Conservation (phyloP, 2,797 vertebrate genomes). For the Anabas testudineus region DNA sequence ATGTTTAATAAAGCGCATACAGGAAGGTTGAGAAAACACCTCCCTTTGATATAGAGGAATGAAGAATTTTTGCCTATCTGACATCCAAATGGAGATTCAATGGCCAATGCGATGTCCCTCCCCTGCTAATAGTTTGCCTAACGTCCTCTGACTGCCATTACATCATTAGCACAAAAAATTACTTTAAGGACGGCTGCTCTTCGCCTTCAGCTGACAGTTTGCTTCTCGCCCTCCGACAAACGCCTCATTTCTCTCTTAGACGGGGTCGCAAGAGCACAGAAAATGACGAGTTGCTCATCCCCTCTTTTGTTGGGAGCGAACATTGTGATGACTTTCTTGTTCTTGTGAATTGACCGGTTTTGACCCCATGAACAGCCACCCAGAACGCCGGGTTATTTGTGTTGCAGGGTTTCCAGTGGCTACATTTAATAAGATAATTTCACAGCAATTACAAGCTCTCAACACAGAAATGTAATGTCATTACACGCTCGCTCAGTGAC, state of each 20-base stretch:
- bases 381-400: slow-evolving; percentile 36
- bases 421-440: slow-evolving; percentile 76
- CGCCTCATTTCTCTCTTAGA: slow-evolving; percentile 41
- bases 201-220: slow-evolving; percentile 49
- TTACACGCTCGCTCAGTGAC: slow-evolving; percentile 69
- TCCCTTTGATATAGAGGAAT: background rate
- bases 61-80: slow-evolving; percentile 5
- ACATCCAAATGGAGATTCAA: slow-evolving; percentile 20
- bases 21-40: background rate
- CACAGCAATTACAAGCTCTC: slow-evolving; percentile 72
- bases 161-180: slow-evolving; percentile 46
- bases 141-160: slow-evolving; percentile 33
- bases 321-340: slow-evolving; percentile 35
- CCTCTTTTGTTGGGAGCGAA: slow-evolving; percentile 6
- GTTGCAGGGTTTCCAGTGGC: slow-evolving; percentile 55
- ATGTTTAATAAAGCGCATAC: background rate
- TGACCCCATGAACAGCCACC: slow-evolving; percentile 39
- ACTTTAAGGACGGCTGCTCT: slow-evolving; percentile 45
- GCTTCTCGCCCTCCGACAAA: slow-evolving; percentile 5
- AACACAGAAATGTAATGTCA: slow-evolving; percentile 62
- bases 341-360: slow-evolving; percentile 34
- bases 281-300: slow-evolving; percentile 8
- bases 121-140: slow-evolving; percentile 23
- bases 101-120: background rate
- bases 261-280: slow-evolving; percentile 31